Evolutionary conservation across 35 echinoderm and acorn worm genomes (phyloP).

Genomic region (Hemicentrotus pulcherrimus): DNA sequence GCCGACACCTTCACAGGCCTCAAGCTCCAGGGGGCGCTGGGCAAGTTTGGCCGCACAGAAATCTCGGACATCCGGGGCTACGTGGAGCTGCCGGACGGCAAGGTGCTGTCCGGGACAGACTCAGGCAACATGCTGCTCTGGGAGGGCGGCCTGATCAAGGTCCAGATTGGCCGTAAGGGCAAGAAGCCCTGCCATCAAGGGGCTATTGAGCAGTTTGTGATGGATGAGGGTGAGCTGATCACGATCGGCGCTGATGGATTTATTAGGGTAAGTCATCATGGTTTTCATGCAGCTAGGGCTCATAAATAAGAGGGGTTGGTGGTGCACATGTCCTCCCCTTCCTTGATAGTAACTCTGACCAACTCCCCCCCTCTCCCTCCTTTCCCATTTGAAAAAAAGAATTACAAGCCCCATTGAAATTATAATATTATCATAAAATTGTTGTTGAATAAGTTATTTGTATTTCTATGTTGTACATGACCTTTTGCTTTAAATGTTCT

Average conservation of each 20-base stretch:
- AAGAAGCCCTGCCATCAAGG: slow-evolving; percentile 90
- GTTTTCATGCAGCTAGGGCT: neutral
- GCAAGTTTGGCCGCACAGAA: slow-evolving; percentile 97
- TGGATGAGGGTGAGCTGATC: slow-evolving; percentile 98
- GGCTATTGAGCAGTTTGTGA: slow-evolving; percentile 95
- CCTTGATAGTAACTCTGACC: too few relatives aligned
- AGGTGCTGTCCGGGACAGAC: slow-evolving; percentile 93
- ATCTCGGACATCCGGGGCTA: slow-evolving; percentile 98
- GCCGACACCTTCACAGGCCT: slow-evolving; percentile 94
- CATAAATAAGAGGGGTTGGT: too few relatives aligned
- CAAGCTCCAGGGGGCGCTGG: slow-evolving; percentile 92
- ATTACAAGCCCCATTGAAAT: too few relatives aligned
- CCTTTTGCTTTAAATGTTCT: too few relatives aligned
- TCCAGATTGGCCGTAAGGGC: slow-evolving; percentile 80
- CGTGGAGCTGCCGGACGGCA: slow-evolving; percentile 92
- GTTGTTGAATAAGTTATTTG: too few relatives aligned
- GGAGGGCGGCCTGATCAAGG: slow-evolving; percentile 93
- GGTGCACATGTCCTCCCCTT: too few relatives aligned
- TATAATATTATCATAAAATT: too few relatives aligned
- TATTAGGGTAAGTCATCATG: slow-evolving; percentile 84
- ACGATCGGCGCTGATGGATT: slow-evolving; percentile 97
- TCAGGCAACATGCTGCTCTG: slow-evolving; percentile 99
- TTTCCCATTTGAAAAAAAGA: too few relatives aligned
- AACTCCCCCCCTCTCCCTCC: too few relatives aligned
- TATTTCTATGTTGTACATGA: too few relatives aligned